Base-by-base conservation (phyloP, 2,113 vertebrate genomes). In the Leptocoma aspasia region DNA sequence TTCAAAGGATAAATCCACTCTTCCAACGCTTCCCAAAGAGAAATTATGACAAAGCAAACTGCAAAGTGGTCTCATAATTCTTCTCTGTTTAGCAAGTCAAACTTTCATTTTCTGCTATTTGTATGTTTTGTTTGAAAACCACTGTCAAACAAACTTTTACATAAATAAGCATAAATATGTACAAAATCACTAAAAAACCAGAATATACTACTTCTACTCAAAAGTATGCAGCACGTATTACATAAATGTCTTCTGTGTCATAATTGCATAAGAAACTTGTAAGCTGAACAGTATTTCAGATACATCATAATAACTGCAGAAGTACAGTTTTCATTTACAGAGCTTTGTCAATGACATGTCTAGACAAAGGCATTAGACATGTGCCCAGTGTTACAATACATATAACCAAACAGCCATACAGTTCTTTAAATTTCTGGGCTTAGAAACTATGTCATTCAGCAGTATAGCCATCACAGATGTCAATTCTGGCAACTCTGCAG, bases 401-500 rank as follows among this genome's bases (percentile, higher is more conserved):
- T 9, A 44, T 10, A 65, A 82, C 31, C 64, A 82, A 91, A 73
- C 22, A 88, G 88, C 18, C 56, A 78, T 9, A 44, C 30, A 88
- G 44, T 37, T 83, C 71, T 75, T 92, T 61, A 57, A 27, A 69
- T 71, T 93, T 93, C 82, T 89, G 37, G 44, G 53, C 71, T 85
- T 63, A 78, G 78, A 93, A 90, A 88, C 14, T 6, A 92, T 4
- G 3, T 56, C 89, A 91, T 89, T 94, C 91, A 96, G 70, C 69
- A 89, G 80, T 41, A 45, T 3, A 83, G 83, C 68, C 78, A 92
- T 13, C 86, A 60, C 89, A 96, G 89, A 97, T 82, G 92, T 85
- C 78, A 68, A 83, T 68, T 49, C 56, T 95, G 95, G 93, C 95
- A 97, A 97, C 59, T 75, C 47, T 79, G 53, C 78, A 91, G 88